Percentiles rank a stretch among this genome's conserved stretches.
Evolutionary conservation across 2,797 vertebrate genomes (phyloP).

Genomic region (Gymnothorax javanicus): DNA sequence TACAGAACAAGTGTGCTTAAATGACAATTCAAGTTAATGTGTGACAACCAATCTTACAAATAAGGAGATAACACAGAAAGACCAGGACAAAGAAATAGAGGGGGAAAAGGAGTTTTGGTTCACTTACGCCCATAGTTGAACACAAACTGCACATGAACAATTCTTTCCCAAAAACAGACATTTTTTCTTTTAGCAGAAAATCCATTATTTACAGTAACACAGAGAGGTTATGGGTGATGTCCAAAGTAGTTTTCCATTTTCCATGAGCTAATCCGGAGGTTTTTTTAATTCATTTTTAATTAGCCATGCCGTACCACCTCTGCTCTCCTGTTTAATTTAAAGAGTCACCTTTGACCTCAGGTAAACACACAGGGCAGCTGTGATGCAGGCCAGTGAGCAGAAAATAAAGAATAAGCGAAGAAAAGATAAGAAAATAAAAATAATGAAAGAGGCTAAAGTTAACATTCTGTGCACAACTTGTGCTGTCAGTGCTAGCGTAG

Average conservation of each 20-base stretch:
- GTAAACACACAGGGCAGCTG: constrained; percentile 25
- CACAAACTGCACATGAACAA: neutral
- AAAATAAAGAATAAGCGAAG: constrained; percentile 28
- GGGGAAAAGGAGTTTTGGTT: neutral
- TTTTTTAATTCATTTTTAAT: neutral
- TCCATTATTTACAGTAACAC: neutral
- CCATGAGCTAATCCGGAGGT: neutral
- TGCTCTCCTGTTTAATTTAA: neutral
- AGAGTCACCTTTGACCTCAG: neutral
- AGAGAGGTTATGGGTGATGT: neutral
- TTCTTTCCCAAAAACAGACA: neutral
- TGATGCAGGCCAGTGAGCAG: constrained; percentile 31
- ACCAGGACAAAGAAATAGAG: too few relatives aligned
- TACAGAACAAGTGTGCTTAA: neutral
- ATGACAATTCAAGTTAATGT: neutral
- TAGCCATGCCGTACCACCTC: neutral
- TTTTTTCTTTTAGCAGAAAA: neutral
- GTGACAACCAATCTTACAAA: neutral
- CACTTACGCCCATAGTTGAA: neutral
- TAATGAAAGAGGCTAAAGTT: constrained; percentile 35
- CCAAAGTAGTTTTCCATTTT: neutral
- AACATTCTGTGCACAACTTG: constrained; percentile 37
- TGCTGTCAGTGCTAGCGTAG: constrained; percentile 40
- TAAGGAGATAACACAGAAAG: neutral
- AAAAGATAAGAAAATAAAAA: constrained; percentile 6